Evolutionary conservation across 2,888 invertebrate genomes (phyloP).

Genomic region (Lottia scabra): DNA sequence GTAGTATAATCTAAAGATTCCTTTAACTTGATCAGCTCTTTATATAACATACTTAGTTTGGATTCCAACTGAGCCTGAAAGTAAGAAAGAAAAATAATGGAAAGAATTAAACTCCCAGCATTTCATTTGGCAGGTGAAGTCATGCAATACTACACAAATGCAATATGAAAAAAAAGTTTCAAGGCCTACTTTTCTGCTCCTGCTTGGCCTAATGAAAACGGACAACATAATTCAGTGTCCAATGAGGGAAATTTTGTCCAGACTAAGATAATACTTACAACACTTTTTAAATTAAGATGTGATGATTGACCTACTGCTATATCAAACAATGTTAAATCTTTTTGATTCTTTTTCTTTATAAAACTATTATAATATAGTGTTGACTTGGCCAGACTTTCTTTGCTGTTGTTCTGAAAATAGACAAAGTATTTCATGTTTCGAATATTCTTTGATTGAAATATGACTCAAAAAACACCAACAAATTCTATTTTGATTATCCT

Average conservation of each 20-base stretch:
- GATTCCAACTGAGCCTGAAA: slow-evolving; percentile 60
- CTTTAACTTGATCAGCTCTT: slow-evolving; percentile 50
- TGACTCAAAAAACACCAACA: background rate
- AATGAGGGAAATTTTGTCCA: background rate
- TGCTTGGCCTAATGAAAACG: no score
- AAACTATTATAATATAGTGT: slow-evolving; percentile 56
- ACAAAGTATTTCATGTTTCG: slow-evolving; percentile 3
- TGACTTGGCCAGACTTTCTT: slow-evolving; percentile 48
- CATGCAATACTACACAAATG: no score
- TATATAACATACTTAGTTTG: slow-evolving; percentile 54
- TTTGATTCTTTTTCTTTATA: slow-evolving; percentile 39
- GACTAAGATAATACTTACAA: slow-evolving; percentile 44
- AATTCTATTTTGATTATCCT: no score
- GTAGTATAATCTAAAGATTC: slow-evolving; percentile 29
- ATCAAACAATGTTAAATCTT: slow-evolving; percentile 56
- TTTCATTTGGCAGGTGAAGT: no score
- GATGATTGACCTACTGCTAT: slow-evolving; percentile 56
- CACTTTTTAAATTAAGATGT: slow-evolving; percentile 64
- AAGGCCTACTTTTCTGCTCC: no score
- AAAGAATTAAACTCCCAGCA: no score
- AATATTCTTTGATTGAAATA: no score
- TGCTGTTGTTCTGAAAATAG: slow-evolving; percentile 47
- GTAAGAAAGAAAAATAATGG: no score
- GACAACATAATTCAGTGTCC: no score
- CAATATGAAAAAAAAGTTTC: no score